Evolutionary conservation across 2,797 vertebrate species (phyloP).

Genomic region (Fringilla coelebs): DNA sequence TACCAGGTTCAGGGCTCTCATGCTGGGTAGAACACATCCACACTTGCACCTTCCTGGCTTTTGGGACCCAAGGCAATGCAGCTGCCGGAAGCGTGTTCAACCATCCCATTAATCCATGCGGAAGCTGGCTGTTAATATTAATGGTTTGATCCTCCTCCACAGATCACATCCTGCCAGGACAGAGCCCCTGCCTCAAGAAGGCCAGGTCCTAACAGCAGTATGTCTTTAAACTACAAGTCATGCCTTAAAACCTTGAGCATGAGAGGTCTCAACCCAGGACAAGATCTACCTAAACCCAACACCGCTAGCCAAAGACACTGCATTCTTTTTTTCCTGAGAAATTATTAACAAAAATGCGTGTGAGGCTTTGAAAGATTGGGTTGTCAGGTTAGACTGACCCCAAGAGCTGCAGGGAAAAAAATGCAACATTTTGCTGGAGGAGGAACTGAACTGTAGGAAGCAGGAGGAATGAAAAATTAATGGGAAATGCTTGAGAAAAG

Average conservation of each 20-base stretch:
- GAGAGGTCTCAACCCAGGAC: background rate
- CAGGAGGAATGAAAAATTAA: background rate
- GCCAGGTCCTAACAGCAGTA: background rate
- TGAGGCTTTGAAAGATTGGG: background rate
- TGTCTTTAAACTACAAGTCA: background rate
- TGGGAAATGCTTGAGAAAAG: background rate
- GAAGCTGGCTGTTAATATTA: slow-evolving; percentile 17
- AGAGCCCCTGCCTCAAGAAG: background rate
- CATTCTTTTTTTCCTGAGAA: background rate
- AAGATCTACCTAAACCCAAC: background rate
- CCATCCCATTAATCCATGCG: background rate
- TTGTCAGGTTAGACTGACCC: background rate
- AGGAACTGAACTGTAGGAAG: background rate
- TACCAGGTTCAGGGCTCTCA: background rate
- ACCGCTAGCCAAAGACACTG: fast-evolving
- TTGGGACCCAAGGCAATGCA: background rate
- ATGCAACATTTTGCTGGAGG: background rate
- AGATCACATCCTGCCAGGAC: background rate
- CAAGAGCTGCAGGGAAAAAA: background rate
- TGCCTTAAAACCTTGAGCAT: background rate
- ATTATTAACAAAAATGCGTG: background rate
- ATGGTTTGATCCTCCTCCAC: background rate
- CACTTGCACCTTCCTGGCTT: background rate
- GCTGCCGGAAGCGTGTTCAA: background rate
- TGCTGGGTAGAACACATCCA: background rate